phyloP scores from a whole-genome alignment of 2,797 vertebrate species.

The Chromobotia macracanthus region DNA sequence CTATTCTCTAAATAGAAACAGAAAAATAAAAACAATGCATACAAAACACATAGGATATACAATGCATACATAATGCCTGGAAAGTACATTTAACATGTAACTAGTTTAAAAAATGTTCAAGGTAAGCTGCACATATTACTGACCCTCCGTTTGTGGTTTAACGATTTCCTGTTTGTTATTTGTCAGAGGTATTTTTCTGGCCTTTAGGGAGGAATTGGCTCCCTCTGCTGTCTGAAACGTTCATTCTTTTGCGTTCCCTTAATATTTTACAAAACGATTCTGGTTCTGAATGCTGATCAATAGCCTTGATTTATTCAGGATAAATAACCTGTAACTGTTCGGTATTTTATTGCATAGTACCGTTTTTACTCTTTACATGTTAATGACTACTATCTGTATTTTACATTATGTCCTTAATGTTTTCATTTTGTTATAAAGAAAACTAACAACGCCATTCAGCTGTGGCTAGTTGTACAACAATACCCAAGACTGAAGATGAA shows the following conservation, averaged over 20 bases:
- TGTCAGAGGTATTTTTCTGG: not conserved
- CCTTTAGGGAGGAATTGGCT: slow-evolving; percentile 14
- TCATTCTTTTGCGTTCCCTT: not conserved
- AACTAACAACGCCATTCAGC: too few relatives aligned
- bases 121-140: not conserved
- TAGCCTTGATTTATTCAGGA: too few relatives aligned
- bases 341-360: too few relatives aligned
- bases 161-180: not conserved
- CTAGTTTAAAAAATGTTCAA: not conserved
- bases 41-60: not conserved
- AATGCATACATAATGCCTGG: not conserved
- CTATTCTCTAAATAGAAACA: too few relatives aligned
- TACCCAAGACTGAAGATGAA: too few relatives aligned
- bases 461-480: too few relatives aligned
- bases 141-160: not conserved
- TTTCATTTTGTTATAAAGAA: too few relatives aligned
- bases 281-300: not conserved
- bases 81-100: not conserved
- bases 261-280: not conserved
- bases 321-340: too few relatives aligned
- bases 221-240: slow-evolving; percentile 33
- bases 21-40: too few relatives aligned
- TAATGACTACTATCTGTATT: too few relatives aligned
- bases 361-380: too few relatives aligned
- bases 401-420: too few relatives aligned